Base-by-base conservation (phyloP, 2,113 vertebrate species). In the human region DNA sequence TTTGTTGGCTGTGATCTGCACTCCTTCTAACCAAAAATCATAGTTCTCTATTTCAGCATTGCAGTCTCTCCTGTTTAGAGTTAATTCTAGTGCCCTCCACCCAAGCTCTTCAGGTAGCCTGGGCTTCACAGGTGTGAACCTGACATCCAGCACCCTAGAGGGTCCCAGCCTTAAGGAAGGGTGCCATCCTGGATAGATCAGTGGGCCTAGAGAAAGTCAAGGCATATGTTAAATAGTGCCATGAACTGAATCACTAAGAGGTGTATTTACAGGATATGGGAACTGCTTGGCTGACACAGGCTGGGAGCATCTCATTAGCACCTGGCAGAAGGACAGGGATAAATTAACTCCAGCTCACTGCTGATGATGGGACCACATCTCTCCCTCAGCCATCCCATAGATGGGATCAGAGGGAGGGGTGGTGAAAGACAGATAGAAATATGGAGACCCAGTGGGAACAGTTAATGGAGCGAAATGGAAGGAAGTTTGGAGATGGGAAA, bases 291-390 rank as follows among this genome's bases (percentile, higher is more conserved):
- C 93, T 89, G 93, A 78, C 75, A 83, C 90, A 30, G 17, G 45
- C 93, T 57, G 64, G 5, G n/a, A 84, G 95, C 70, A 48, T 92
- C 76, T 97, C 97, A 93, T 97, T 95, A 94, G 97, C 94, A 90
- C 94, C 96, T 95, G 96, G 94, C 93, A 88, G n/a, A 90, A 61
- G 52, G 64, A 43, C 89, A 4, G 18, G 27, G 93, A 30, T 50
- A 73, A 81, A 95, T 75, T 50, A 72, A 79, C 90, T 94, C 76
- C 75, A 80, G 88, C 75, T 93, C 43, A 5, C 82, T 68, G 89
- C 86, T 48, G 83, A 59, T 1, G 10, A 27, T 0, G 75, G 45
- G 38, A 14, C 82, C 55, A 0, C 4, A 6, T 57, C 32, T 70
- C 64, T 64, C 32, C 23, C 38, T 70, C 72, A 5, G 2, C 75